Evolutionary conservation across 2,888 invertebrate species (phyloP), one percentile per base, ranked within the genome.

Genomic region (Oconnorella tubifera): DNA sequence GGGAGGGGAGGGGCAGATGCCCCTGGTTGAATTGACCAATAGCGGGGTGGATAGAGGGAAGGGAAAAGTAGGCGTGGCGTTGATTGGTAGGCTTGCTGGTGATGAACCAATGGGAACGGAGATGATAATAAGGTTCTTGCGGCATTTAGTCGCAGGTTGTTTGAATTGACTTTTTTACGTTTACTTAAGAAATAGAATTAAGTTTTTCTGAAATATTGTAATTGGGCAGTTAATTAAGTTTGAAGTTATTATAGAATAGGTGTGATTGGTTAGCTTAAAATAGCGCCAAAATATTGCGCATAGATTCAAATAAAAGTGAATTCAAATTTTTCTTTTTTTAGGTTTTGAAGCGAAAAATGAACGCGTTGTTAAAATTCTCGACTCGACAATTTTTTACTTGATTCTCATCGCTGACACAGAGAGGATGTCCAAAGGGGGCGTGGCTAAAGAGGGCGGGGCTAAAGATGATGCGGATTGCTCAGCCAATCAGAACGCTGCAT

Each of bases 351-450:
- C 88, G 61, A 87, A 87, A 31, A 88, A 92, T 74, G 87, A 88
- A 0, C 79, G 85, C 0, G 87, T 90, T 68, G 68, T 84, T 50
- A 82, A 83, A 27, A 81, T 95, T 19, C 78, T 95, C 3, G 84
- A 89, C 59, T 88, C 87, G 70, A 85, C 89, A 0, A 89, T 91
- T 2, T 79, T 95, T 48, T 90, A 92, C 79, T 86, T 95, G 72
- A 86, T 92, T 72, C 93, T 93, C 0, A 85, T 85, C 1, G 82
- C 88, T 4, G 88, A 88, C 77, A 82, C 83, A n/a, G 83, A 83
- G 2, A 86, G 86, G 64, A 85, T 86, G 66, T 78, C 83, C n/a
- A n/a, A n/a, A 33, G 78, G 66, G 14, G 72, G 75, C 0, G 59
- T 65, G 25, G 67, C 67, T 4, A 76, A 78, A 1, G 76, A 77